A percentile compares a stretch with the other conserved stretches of the same genome.
These are phyloP conservation scores for Lasioglossum villosulum DNA, from an alignment of 2,888 invertebrate species.

Conservation along the genomic window DNA sequence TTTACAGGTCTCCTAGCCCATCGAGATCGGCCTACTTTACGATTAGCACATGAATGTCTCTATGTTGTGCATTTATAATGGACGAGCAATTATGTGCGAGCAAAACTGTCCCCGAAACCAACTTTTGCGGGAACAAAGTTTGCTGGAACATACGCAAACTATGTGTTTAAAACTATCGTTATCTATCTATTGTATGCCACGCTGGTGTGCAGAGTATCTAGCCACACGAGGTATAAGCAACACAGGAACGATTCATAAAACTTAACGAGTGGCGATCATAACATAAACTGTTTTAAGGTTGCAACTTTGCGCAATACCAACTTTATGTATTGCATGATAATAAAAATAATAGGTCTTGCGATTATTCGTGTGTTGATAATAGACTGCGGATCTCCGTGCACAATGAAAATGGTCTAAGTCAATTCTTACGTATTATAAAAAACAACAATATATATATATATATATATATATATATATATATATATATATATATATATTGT, in stretches of 20 bases:
- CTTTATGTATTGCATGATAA: not conserved
- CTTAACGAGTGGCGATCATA: conserved; percentile 3
- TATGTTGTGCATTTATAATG: conserved; percentile 49
- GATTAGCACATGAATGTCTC: conserved; percentile 51
- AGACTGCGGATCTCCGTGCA: not conserved
- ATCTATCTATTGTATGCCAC: not conserved
- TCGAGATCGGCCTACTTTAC: conserved; percentile 54
- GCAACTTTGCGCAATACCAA: not conserved
- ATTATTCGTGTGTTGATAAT: not conserved
- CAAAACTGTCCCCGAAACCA: conserved; percentile 30
- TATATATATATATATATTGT: too few relatives aligned
- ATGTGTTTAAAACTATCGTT: conserved; percentile 15
- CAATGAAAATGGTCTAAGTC: not conserved
- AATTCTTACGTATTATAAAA: not conserved
- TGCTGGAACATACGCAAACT: not conserved
- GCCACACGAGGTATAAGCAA: not conserved
- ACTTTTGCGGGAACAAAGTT: conserved; percentile 7
- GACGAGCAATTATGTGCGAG: conserved; percentile 44
- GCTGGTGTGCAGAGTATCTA: not conserved
- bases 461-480: too few relatives aligned
- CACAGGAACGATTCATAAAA: conserved; percentile 4
- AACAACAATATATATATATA: too few relatives aligned
- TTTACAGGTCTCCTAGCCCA: conserved; percentile 22
- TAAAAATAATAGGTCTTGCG: not conserved
- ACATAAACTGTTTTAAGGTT: not conserved